Evolutionary conservation across 1,140 invertebrate genomes (phyloP), one percentile per base, ranked within the genome.

Genomic region (Physella acuta): DNA sequence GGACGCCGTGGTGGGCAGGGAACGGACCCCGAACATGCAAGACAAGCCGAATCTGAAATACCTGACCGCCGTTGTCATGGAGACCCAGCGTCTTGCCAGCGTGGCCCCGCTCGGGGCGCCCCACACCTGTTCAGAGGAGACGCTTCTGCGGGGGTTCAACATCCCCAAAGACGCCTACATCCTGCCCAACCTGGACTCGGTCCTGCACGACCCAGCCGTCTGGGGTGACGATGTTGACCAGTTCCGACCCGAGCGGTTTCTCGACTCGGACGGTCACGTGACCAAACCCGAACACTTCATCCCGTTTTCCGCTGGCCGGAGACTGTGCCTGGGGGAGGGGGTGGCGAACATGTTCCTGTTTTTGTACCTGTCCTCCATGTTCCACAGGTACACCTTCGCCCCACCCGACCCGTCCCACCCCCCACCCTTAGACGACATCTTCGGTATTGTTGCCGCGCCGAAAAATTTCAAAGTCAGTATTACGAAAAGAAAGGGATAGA

Each of bases 201-300:
- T 79, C n/a, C 64, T 79, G 24, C 75, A 75, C 36, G 84, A 86
- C 71, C 73, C 77, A 2, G 56, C 73, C 24, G 3, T 76, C 0
- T 93, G 91, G 90, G 85, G 86, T 1, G 88, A 44, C 0, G 36
- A 92, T 80, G 90, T 91, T 0, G 84, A 90, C 51, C 84, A 85
- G 30, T 92, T 92, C 75, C 82, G 88, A 1, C 91, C 91, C 0
- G 89, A 91, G 72, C 82, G 91, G 64, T 87, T 85, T 74, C 63
- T 87, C 14, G 76, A 78, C 55, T 72, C 58, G 5, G 33, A 74
- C 34, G 73, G 71, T n/a, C 72, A 72, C 26, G 28, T 70, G 2
- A 20, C 8, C 24, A 34, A 30, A 2, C 52, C 53, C 11, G 65
- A 68, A 17, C 58, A 72, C n/a, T 65, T 69, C 31, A 60, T 73